Evolutionary conservation across 2,113 vertebrate species (phyloP).

Genomic region (Cisticola juncidis): DNA sequence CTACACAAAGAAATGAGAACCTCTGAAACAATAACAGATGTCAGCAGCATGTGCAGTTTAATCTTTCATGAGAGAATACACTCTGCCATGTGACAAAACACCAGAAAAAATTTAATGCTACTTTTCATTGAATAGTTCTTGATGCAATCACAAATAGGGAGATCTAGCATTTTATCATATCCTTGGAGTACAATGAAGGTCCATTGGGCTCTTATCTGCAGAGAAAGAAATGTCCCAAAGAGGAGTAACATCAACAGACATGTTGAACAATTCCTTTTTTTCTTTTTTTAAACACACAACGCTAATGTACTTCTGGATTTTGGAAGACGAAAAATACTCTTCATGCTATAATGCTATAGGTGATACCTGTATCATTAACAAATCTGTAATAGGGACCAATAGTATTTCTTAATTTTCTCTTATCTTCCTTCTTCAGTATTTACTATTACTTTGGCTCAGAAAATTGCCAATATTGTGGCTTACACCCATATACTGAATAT

Average conservation of each 20-base stretch:
- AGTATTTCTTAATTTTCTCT: neutral
- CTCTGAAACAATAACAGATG: neutral
- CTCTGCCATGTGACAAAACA: neutral
- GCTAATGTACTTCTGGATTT: neutral
- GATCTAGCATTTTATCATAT: neutral
- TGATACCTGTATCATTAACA: neutral
- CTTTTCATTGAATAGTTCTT: neutral
- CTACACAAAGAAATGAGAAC: neutral
- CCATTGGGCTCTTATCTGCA: neutral
- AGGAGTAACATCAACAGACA: neutral
- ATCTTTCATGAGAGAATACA: neutral
- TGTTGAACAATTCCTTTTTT: neutral
- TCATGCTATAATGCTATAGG: neutral
- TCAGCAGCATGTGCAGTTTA: conserved; percentile 2
- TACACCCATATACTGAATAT: neutral
- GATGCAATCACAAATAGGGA: neutral
- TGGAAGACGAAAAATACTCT: neutral
- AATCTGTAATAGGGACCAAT: neutral
- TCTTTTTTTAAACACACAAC: neutral
- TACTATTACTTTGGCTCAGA: neutral
- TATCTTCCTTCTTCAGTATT: neutral
- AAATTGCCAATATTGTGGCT: neutral
- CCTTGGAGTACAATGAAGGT: neutral
- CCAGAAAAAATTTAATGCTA: neutral
- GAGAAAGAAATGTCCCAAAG: neutral